Percentiles rank a stretch among this genome's conserved stretches.
These are phyloP conservation scores for Brachionichthys hirsutus DNA, from an alignment of 2,113 vertebrate species.

Conservation along the genomic window DNA sequence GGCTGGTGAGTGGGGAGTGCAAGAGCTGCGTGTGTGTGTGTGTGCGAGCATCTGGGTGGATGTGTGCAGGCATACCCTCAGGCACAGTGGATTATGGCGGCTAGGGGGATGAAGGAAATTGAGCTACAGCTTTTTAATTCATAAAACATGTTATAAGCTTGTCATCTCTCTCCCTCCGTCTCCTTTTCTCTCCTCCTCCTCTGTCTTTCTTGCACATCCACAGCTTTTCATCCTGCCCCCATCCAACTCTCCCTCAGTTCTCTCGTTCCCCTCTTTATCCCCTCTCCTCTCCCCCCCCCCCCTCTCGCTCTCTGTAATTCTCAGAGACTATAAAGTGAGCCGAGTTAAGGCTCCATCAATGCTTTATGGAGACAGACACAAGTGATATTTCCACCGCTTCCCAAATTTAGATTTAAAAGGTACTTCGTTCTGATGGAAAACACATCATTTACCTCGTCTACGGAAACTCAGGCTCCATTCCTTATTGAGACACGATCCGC, in stretches of 20 bases:
- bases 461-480: constrained; percentile 21
- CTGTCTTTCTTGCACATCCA: constrained; percentile 38
- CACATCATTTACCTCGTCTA: constrained; percentile 55
- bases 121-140: constrained; percentile 69
- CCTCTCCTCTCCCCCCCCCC: constrained; percentile 5
- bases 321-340: constrained; percentile 60
- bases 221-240: constrained; percentile 35
- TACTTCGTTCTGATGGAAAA: constrained; percentile 51
- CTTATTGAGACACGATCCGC: constrained; percentile 54
- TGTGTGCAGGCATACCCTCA: constrained; percentile 32
- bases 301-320: constrained; percentile 48
- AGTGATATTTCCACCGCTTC: constrained; percentile 56
- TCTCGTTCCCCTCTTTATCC: constrained; percentile 7
- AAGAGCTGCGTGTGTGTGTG: constrained; percentile 12
- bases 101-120: constrained; percentile 64
- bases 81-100: constrained; percentile 53
- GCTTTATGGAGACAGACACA: constrained; percentile 65
- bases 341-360: constrained; percentile 62
- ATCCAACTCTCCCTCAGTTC: constrained; percentile 3
- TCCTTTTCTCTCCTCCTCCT: neutral
- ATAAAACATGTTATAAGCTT: constrained; percentile 68
- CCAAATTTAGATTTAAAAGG: constrained; percentile 60
- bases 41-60: constrained; percentile 13
- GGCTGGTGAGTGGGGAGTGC: constrained; percentile 83
- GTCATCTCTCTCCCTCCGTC: constrained; percentile 42